Evolutionary conservation across 2,797 vertebrate genomes (phyloP), one percentile per base, ranked within the genome.

Genomic region (Pseudochromis fuscus): DNA sequence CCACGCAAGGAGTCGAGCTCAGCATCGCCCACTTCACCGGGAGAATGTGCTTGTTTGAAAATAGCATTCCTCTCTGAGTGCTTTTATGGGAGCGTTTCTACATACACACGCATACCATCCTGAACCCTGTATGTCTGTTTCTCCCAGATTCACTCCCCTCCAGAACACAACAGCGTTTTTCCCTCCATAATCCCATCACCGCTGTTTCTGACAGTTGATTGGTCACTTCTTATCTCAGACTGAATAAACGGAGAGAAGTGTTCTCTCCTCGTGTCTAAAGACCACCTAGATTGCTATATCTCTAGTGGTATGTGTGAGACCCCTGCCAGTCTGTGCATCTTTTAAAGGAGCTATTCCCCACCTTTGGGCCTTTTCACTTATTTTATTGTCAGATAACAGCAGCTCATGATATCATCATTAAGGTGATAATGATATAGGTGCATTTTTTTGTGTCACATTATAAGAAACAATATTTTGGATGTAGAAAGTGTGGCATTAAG

Each of bases 1-100:
- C 78, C 83, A 64, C 49, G 71, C 78, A 53, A 69, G 77, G 74
- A 59, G 66, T 79, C 67, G 4, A 73, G 82, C 85, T 77, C 77
- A 57, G 61, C 78, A 75, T 87, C 69, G 70, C 79, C 75, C 69
- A 74, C 88, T 85, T 84, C 74, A 82, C 81, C 67, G 62, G 82
- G 77, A 88, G 89, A 90, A 89, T 87, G 89, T 77, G 81, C 81
- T 89, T 94, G 91, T 93, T 93, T 93, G 86, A 92, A 91, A 88
- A 88, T 49, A 67, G 83, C 90, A 91, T 94, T 93, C 91, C 89
- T 89, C 61, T 35, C 68, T 68, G 77, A 90, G 82, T 88, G 85
- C 83, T 89, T 92, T 91, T 91, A 90, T 90, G 83, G 85, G 82
- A 85, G 84, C 71, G 74, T 83, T 88, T 82, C 58, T 85, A 46